Base-by-base conservation (phyloP, 2,888 invertebrate species). In the Colostygia pectinataria region DNA sequence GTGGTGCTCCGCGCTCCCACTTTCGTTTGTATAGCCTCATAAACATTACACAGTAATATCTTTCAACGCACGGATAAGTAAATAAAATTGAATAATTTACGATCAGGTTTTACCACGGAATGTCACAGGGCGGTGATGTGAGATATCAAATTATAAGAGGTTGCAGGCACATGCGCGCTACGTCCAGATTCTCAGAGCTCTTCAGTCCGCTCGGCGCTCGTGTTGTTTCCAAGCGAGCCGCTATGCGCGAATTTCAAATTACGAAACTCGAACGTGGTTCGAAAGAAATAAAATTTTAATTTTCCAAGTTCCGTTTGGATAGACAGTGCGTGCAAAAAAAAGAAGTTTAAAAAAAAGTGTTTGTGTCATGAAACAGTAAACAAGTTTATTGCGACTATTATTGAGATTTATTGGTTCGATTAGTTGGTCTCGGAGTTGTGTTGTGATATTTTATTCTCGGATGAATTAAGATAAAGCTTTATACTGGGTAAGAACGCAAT, bases 101-200 rank as follows among this genome's bases (percentile, higher is more conserved):
- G 78, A 81, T 79, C 80, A 79, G 77, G 78, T 79, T 84, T 82
- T 80, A 77, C 83, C 81, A 81, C 80, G 78, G 77, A 81, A 80
- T 83, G 86, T 85, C 83, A 83, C 80, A 79, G 79, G 77, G 81
- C 79, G 81, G 80, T 80, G 83, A 84, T 82, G 83, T 79, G 83
- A 80, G 81, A 86, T 87, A 87, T 85, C 83, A 86, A 83, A 84
- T 85, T 86, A 84, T 85, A 81, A 83, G 83, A 83, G 81, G 75
- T 77, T 77, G 64, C 64, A 62, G 68, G 80, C 80, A 77, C 87
- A 85, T 78, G 88, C 88, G 87, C 83, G 69, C 12, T 76, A 52
- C 53, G 55, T 29, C 38, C 51, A 18, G 4, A 39, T 45, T 59
- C 54, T 67, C 61, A 63, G 68, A 72, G 68, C 69, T 71, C 69